phyloP scores from a whole-genome alignment of 2,113 vertebrate genomes.

The Phasianus colchicus region DNA sequence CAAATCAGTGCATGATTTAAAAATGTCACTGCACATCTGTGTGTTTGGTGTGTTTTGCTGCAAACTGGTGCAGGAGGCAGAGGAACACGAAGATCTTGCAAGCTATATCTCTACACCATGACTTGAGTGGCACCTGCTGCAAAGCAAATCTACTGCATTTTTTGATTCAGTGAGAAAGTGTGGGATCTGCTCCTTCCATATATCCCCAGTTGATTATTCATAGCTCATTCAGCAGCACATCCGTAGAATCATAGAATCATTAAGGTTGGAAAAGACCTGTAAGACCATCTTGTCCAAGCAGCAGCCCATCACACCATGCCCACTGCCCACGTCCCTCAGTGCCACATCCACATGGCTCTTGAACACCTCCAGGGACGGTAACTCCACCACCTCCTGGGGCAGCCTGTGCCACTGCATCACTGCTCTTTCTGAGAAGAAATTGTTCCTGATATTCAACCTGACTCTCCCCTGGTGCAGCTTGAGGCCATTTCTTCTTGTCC shows the following conservation, averaged over 20 bases:
- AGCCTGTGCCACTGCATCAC: too few relatives aligned
- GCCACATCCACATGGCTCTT: too few relatives aligned
- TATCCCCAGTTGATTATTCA: background rate
- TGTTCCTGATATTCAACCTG: too few relatives aligned
- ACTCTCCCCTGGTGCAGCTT: too few relatives aligned
- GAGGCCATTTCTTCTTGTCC: too few relatives aligned
- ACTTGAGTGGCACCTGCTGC: background rate
- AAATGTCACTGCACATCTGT: slow-evolving; percentile 47
- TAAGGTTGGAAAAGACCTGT: too few relatives aligned
- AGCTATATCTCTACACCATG: background rate
- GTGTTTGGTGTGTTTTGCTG: background rate
- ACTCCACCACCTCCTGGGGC: too few relatives aligned
- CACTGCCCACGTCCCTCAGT: too few relatives aligned
- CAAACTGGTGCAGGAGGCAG: slow-evolving; percentile 6
- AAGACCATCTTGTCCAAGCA: too few relatives aligned
- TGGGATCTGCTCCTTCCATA: background rate
- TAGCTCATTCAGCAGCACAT: background rate
- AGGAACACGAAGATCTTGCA: background rate
- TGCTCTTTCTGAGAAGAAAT: too few relatives aligned
- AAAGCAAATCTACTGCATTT: background rate
- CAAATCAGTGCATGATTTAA: background rate
- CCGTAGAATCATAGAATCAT: background rate
- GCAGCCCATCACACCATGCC: too few relatives aligned
- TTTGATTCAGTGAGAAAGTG: background rate
- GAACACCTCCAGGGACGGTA: too few relatives aligned